Conservation (phyloP, 2,113 vertebrate species). For the Pachycephala philippinensis region DNA sequence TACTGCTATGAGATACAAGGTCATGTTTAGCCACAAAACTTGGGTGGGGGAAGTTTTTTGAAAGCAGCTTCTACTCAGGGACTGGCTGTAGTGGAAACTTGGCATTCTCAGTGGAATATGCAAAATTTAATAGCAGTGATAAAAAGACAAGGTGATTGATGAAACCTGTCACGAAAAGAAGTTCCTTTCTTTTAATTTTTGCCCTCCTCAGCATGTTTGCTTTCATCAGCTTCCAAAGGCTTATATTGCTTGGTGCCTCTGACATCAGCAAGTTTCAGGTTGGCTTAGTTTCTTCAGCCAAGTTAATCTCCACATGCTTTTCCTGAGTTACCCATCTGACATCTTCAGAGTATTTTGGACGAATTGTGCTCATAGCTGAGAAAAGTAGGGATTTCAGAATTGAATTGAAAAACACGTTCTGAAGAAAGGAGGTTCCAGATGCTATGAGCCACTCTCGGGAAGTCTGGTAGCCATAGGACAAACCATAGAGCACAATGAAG, state of each 20-base stretch:
- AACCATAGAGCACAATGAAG: slow-evolving; percentile 69
- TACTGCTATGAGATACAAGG: neutral
- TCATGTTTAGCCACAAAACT: neutral
- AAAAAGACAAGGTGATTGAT: slow-evolving; percentile 49
- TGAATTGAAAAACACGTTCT: slow-evolving; percentile 57
- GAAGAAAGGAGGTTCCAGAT: slow-evolving; percentile 36
- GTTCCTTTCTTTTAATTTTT: neutral
- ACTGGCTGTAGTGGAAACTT: slow-evolving; percentile 30
- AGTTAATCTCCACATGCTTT: neutral
- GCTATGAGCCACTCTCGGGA: slow-evolving; percentile 71
- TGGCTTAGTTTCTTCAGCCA: neutral
- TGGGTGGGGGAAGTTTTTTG: neutral
- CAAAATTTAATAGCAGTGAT: slow-evolving; percentile 14
- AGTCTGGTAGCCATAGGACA: slow-evolving; percentile 62
- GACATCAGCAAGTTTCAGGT: neutral
- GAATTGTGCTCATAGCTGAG: neutral
- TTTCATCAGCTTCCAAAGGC: slow-evolving; percentile 35
- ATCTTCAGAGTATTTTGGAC: slow-evolving; percentile 22
- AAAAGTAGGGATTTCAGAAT: neutral
- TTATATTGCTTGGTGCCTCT: slow-evolving; percentile 16
- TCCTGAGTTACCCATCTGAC: slow-evolving; percentile 46
- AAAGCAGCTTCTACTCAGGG: neutral
- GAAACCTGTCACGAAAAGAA: neutral
- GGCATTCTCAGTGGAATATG: neutral
- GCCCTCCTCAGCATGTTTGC: slow-evolving; percentile 8